Conservation (phyloP, 2,797 vertebrate species). For the Acanthopagrus latus region DNA sequence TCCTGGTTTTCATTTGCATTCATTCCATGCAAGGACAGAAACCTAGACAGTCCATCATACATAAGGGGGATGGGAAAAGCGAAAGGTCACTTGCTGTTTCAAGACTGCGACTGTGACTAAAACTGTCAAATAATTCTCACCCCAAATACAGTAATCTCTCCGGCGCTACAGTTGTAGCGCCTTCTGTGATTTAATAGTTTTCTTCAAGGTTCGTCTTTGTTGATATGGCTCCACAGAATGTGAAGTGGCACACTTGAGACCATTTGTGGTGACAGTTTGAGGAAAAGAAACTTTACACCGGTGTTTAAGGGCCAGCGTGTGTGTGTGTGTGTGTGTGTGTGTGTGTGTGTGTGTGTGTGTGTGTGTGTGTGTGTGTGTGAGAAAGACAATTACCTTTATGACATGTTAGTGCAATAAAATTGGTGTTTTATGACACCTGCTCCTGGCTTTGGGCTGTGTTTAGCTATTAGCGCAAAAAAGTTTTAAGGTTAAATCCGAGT, state of each 20-base stretch:
- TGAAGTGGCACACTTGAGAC: conserved; percentile 61
- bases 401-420: conserved; percentile 75
- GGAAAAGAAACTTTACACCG: conserved; percentile 48
- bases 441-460: conserved; percentile 57
- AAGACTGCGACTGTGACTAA: conserved; percentile 1
- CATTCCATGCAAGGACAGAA: not conserved
- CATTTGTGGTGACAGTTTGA: conserved; percentile 41
- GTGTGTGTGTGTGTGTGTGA: not conserved
- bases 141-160: conserved; percentile 15
- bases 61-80: not conserved
- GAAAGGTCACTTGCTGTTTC: conserved; percentile 11
- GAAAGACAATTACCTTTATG: conserved; percentile 68
- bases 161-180: conserved; percentile 15
- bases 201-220: conserved; percentile 42
- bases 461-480: conserved; percentile 53
- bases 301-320: conserved; percentile 47
- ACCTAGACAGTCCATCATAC: not conserved
- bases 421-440: conserved; percentile 60
- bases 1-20: not conserved
- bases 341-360: conserved; percentile 20
- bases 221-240: conserved; percentile 35
- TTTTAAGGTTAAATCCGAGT: conserved; percentile 61
- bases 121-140: conserved; percentile 1
- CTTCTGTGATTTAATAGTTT: conserved; percentile 57
- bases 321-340: conserved; percentile 19